Evolutionary conservation across 2,888 invertebrate genomes (phyloP).

Genomic region (Hedya salicella): DNA sequence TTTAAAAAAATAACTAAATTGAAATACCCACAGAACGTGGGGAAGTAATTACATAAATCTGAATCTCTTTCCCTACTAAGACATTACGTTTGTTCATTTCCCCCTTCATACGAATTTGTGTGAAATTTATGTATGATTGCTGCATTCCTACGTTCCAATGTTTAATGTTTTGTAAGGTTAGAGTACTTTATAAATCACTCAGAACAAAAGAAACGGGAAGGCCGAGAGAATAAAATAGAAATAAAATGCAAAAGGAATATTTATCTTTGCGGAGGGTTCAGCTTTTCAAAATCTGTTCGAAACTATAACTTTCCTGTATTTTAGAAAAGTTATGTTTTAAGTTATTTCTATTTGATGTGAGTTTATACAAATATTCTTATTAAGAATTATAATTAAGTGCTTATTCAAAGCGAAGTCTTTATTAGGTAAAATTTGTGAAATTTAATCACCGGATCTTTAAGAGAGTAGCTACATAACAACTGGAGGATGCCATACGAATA

Average conservation of each 20-base stretch:
- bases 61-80: slow-evolving; percentile 39
- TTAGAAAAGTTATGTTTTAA: not conserved
- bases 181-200: slow-evolving; percentile 55
- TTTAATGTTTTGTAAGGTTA: slow-evolving; percentile 56
- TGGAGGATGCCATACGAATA: no score
- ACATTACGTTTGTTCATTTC: slow-evolving; percentile 39
- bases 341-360: no score
- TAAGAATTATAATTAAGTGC: no score
- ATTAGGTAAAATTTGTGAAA: no score
- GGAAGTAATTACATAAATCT: slow-evolving; percentile 44
- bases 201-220: slow-evolving; percentile 49
- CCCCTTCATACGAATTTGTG: slow-evolving; percentile 44
- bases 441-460: no score
- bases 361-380: no score
- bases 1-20: slow-evolving; percentile 19
- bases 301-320: not conserved
- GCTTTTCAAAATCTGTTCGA: not conserved
- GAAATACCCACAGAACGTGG: slow-evolving; percentile 36
- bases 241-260: slow-evolving; percentile 62
- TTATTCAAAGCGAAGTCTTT: no score
- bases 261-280: slow-evolving; percentile 52
- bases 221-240: slow-evolving; percentile 46
- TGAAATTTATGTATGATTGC: slow-evolving; percentile 53
- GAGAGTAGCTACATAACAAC: no score
- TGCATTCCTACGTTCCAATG: slow-evolving; percentile 49